These are phyloP conservation scores for Microcebus ravelobensis DNA, from an alignment of 2,113 vertebrate genomes.

Conservation along the genomic window DNA sequence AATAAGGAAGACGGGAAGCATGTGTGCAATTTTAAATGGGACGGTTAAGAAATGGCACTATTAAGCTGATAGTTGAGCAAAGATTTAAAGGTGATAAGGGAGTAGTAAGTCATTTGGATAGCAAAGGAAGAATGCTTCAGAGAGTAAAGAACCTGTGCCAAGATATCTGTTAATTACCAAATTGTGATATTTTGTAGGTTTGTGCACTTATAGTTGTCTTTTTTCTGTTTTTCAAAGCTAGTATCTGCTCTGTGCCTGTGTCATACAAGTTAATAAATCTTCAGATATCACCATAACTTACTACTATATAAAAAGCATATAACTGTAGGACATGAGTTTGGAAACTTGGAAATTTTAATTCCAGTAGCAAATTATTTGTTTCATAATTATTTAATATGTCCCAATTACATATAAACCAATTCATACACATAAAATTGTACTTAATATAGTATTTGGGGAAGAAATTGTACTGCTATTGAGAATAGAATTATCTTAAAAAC, in stretches of 20 bases:
- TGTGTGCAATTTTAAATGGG: neutral
- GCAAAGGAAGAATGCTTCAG: neutral
- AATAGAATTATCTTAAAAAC: neutral
- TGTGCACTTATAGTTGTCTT: neutral
- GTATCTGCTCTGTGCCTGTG: neutral
- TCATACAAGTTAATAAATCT: neutral
- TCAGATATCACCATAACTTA: neutral
- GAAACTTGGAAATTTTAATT: neutral
- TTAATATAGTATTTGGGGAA: neutral
- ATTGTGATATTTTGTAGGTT: neutral
- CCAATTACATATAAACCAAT: neutral
- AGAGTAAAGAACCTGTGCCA: neutral
- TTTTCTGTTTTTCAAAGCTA: neutral
- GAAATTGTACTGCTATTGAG: neutral
- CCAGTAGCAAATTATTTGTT: neutral
- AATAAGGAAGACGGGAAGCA: neutral
- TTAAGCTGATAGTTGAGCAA: neutral
- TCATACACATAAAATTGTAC: neutral
- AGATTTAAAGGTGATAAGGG: neutral
- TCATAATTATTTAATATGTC: neutral
- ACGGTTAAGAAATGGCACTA: neutral
- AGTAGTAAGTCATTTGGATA: neutral
- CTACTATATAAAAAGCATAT: neutral
- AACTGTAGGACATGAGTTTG: neutral
- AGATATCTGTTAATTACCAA: neutral